Percentiles rank a stretch among this genome's conserved stretches.
These are phyloP conservation scores for Drosophila nr. fundita DNA, from an alignment of 2,888 invertebrate species.

Conservation along the genomic window DNA sequence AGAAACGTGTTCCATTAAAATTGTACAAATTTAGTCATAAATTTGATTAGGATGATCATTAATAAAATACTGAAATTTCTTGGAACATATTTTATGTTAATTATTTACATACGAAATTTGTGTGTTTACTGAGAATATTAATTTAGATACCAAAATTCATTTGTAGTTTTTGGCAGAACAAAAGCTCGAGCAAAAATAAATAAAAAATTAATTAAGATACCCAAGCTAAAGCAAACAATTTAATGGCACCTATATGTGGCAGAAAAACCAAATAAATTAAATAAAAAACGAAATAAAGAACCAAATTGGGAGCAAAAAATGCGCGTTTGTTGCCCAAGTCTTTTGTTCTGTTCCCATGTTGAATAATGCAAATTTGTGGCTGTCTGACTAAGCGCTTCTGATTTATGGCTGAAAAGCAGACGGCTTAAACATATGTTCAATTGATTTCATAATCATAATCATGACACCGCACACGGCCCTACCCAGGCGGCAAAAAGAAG, in stretches of 20 bases:
- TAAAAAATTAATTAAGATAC: background rate
- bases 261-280: background rate
- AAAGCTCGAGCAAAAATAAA: constrained; percentile 3
- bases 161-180: background rate
- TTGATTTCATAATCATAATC: constrained; percentile 78
- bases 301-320: constrained; percentile 34
- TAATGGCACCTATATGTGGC: background rate
- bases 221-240: background rate
- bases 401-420: constrained; percentile 60
- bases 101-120: constrained; percentile 1
- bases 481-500: constrained; percentile 18
- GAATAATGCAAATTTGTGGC: constrained; percentile 8
- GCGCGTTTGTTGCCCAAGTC: constrained; percentile 70
- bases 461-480: constrained; percentile 66
- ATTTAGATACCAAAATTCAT: background rate
- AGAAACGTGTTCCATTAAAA: constrained; percentile 44
- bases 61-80: constrained; percentile 26
- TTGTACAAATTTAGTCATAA: constrained; percentile 37
- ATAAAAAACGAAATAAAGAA: constrained; percentile 8
- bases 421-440: constrained; percentile 69
- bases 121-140: background rate
- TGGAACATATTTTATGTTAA: constrained; percentile 10
- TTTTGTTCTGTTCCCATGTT: constrained; percentile 68
- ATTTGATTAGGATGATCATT: constrained; percentile 33
- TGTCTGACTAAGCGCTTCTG: constrained; percentile 71